These are phyloP conservation scores for Schlechtendalia chinensis DNA, from an alignment of 1,140 invertebrate genomes.

Conservation along the genomic window DNA sequence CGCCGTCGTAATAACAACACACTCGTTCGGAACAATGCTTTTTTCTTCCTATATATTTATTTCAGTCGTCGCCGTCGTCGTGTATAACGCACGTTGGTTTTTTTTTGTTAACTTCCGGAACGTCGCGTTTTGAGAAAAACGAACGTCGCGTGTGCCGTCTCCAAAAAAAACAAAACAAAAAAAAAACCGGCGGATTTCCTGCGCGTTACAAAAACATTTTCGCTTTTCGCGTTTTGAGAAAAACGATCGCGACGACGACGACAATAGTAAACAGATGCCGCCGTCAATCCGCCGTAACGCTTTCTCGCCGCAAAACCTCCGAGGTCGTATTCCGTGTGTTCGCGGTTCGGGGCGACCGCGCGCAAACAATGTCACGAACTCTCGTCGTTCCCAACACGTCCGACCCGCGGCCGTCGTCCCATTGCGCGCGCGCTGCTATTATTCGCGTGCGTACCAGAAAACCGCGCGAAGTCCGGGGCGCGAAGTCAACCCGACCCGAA, in stretches of 20 bases:
- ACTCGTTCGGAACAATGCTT: constrained; percentile 32
- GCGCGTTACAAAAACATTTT: neutral
- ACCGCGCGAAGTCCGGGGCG: neutral
- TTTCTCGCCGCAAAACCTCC: neutral
- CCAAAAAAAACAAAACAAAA: no score
- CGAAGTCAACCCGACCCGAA: constrained; percentile 20
- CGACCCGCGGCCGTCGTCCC: no score
- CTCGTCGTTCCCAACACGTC: neutral
- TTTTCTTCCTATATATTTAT: neutral
- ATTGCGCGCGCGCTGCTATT: no score
- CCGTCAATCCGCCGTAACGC: no score
- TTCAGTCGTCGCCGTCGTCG: neutral
- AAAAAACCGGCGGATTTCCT: constrained; percentile 46
- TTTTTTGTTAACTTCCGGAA: constrained; percentile 5
- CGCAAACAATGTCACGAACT: neutral
- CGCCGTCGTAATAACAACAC: constrained; percentile 32
- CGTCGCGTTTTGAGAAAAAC: constrained; percentile 31
- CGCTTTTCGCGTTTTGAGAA: no score
- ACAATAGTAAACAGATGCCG: no score
- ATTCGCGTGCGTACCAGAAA: neutral
- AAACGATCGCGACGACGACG: no score
- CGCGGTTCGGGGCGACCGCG: neutral
- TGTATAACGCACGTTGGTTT: neutral
- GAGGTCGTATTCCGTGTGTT: no score
- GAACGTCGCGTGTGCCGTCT: constrained; percentile 14